Evolutionary conservation across 2,113 vertebrate species (phyloP).

Genomic region (Oryzias curvinotus): DNA sequence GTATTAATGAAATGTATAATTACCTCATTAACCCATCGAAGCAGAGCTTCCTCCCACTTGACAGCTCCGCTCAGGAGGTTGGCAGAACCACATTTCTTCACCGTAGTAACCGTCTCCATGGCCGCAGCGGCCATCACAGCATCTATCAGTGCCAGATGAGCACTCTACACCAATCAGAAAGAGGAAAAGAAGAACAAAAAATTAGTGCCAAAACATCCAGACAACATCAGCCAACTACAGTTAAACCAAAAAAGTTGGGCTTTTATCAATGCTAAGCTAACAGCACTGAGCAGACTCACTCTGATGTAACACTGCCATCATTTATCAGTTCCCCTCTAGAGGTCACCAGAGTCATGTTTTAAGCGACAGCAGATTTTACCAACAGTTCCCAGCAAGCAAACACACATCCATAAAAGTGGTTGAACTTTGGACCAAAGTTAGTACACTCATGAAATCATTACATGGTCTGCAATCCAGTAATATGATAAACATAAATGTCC

Average conservation of each 20-base stretch:
- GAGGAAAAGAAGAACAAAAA: slow-evolving; percentile 25
- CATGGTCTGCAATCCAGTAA: slow-evolving; percentile 37
- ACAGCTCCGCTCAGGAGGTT: slow-evolving; percentile 64
- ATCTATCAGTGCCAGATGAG: slow-evolving; percentile 87
- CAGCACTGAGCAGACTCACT: slow-evolving; percentile 18
- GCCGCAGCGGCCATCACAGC: slow-evolving; percentile 84
- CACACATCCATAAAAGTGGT: slow-evolving; percentile 15
- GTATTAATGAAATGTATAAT: slow-evolving; percentile 18
- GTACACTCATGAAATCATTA: slow-evolving; percentile 48
- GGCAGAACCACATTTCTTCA: slow-evolving; percentile 60
- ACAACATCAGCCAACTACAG: slow-evolving; percentile 28
- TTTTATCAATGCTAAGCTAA: slow-evolving; percentile 21
- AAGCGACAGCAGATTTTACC: slow-evolving; percentile 33
- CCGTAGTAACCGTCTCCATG: slow-evolving; percentile 79
- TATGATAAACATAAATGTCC: slow-evolving; percentile 29
- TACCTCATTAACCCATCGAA: slow-evolving; percentile 88
- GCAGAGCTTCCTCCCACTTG: slow-evolving; percentile 81
- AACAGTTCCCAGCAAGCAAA: slow-evolving; percentile 13
- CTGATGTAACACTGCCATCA: slow-evolving; percentile 7
- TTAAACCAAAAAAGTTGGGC: slow-evolving; percentile 34
- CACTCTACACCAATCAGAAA: slow-evolving; percentile 76
- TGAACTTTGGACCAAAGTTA: slow-evolving; percentile 67
- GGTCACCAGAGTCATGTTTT: slow-evolving; percentile 47
- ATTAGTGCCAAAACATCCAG: background rate
- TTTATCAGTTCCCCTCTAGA: slow-evolving; percentile 56